Percentiles rank a stretch among this genome's conserved stretches.
Evolutionary conservation across 2,797 vertebrate genomes (phyloP).

Genomic region (Gambusia yucatana): DNA sequence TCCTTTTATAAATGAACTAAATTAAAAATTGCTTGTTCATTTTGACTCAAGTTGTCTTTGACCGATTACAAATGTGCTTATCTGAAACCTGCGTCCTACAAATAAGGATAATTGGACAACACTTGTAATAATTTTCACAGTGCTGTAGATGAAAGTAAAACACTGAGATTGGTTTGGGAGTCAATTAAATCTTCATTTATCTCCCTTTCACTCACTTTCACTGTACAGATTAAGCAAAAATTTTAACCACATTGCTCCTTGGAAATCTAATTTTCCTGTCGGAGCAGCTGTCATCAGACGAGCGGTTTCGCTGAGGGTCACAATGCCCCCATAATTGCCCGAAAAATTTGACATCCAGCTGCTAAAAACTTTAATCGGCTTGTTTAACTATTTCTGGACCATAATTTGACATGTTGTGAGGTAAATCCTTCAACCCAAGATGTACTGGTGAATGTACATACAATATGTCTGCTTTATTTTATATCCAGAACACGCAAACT

Average conservation of each 20-base stretch:
- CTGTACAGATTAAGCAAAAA: not conserved
- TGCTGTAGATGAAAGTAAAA: not conserved
- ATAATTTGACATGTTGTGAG: not conserved
- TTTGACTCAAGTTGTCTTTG: not conserved
- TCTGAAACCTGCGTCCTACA: not conserved
- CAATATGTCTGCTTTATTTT: not conserved
- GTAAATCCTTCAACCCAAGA: not conserved
- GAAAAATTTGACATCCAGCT: not conserved
- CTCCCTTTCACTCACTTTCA: not conserved
- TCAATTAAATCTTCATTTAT: conserved; percentile 1
- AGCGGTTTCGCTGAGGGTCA: conserved; percentile 4
- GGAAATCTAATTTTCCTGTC: conserved; percentile 9
- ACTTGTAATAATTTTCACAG: not conserved
- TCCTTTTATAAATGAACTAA: not conserved
- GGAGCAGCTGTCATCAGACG: not conserved
- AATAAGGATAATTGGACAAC: not conserved
- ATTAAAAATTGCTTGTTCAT: not conserved
- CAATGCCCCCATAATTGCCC: not conserved
- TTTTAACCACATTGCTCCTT: not conserved
- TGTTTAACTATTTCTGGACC: conserved; percentile 6
- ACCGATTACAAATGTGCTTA: not conserved
- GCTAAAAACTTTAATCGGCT: conserved; percentile 6
- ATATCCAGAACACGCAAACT: not conserved
- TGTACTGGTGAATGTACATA: not conserved
- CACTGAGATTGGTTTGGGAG: not conserved